phyloP scores from a whole-genome alignment of 2,888 invertebrate species.

The Eristalis pertinax region DNA sequence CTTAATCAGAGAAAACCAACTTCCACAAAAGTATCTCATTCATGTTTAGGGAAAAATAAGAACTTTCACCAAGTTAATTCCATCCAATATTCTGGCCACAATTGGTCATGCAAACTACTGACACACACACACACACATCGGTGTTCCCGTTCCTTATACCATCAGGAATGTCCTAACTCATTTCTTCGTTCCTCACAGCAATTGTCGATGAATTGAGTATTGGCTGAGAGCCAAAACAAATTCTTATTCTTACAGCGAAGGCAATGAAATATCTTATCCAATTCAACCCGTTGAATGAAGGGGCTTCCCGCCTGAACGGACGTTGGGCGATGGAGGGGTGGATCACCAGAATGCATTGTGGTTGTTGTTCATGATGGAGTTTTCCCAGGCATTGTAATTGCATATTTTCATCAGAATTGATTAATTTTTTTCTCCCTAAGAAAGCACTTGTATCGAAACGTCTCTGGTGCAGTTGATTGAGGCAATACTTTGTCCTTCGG shows the following conservation, averaged over 20 bases:
- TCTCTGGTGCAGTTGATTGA: conserved; percentile 42
- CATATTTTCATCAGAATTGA: conserved; percentile 57
- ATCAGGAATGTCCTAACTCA: not conserved
- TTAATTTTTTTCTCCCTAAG: not conserved
- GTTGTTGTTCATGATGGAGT: conserved; percentile 18
- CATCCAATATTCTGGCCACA: not conserved
- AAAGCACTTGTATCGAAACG: not conserved
- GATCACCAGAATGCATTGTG: conserved; percentile 24
- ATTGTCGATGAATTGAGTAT: conserved; percentile 2
- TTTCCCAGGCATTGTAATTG: conserved; percentile 49
- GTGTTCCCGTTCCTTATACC: not conserved
- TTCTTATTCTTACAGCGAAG: conserved; percentile 68
- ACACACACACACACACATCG: not conserved
- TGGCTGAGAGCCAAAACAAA: conserved; percentile 56
- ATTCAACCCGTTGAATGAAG: conserved; percentile 48
- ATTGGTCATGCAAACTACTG: not conserved
- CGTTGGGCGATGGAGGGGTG: not conserved
- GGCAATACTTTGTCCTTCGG: conserved; percentile 12
- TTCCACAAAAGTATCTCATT: not conserved
- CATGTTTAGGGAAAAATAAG: not conserved
- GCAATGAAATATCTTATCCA: conserved; percentile 57
- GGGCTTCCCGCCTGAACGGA: not conserved
- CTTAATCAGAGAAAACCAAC: not conserved
- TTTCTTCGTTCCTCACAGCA: not conserved
- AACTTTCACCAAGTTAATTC: not conserved